These are phyloP conservation scores for Anoplolepis gracilipes DNA, from an alignment of 1,140 invertebrate species.

Conservation along the genomic window DNA sequence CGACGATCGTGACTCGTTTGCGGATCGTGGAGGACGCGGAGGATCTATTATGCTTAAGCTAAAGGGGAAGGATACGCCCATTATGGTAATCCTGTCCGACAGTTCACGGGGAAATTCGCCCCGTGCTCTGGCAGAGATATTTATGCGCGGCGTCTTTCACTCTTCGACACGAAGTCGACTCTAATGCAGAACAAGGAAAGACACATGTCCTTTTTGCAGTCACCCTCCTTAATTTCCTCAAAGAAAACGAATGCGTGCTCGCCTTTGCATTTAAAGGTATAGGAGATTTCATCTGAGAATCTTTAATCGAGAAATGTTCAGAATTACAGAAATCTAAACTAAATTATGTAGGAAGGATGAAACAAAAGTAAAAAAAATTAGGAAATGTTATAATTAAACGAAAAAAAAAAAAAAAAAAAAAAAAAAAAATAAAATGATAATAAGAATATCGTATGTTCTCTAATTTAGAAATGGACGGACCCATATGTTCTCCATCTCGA, in stretches of 20 bases:
- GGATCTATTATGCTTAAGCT: conserved; percentile 60
- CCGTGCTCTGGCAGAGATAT: conserved; percentile 41
- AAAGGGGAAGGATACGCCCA: conserved; percentile 61
- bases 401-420: background rate
- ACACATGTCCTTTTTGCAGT: conserved; percentile 40
- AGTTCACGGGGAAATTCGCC: conserved; percentile 47
- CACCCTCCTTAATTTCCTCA: conserved; percentile 29
- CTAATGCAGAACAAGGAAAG: conserved; percentile 44
- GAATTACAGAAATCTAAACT: background rate
- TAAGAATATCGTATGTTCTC: background rate
- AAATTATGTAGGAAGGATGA: background rate
- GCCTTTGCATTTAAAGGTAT: conserved; percentile 24
- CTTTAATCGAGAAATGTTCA: conserved; percentile 6
- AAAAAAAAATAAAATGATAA: background rate
- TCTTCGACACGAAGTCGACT: conserved; percentile 36
- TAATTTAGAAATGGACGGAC: background rate
- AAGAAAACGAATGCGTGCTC: conserved; percentile 37
- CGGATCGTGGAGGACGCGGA: conserved; percentile 45
- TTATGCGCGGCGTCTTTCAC: conserved; percentile 56
- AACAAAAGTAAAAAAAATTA: background rate
- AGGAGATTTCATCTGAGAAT: background rate
- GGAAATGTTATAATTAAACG: background rate
- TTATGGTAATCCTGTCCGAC: conserved; percentile 59
- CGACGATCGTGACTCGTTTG: conserved; percentile 63
- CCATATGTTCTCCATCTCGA: background rate